A percentile compares a stretch with the other conserved stretches of the same genome.
These are phyloP conservation scores for Epinephelus awoara DNA, from an alignment of 2,797 vertebrate genomes.

Conservation along the genomic window DNA sequence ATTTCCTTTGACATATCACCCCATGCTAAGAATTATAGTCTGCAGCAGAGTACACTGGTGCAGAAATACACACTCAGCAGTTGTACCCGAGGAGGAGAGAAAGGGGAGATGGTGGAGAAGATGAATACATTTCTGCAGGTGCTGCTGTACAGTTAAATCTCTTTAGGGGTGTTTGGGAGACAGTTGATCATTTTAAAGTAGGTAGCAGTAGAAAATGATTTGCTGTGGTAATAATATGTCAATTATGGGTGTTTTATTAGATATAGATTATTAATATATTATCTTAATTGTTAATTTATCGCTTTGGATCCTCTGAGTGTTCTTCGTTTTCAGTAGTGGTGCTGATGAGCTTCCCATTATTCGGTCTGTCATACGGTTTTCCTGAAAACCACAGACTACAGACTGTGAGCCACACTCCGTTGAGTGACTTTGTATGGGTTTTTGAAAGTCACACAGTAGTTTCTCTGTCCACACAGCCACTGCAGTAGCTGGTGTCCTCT, in stretches of 20 bases:
- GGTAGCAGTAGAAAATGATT: background rate
- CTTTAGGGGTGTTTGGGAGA: constrained; percentile 3
- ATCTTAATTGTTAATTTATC: constrained; percentile 4
- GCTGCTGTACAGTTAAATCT: constrained; percentile 10
- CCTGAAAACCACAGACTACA: constrained; percentile 49
- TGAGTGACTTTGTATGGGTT: constrained; percentile 64
- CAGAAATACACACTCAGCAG: constrained; percentile 65
- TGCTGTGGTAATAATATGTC: background rate
- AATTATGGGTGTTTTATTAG: background rate
- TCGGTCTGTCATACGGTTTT: constrained; percentile 61
- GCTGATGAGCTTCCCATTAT: constrained; percentile 48
- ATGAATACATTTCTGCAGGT: constrained; percentile 38
- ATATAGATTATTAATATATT: background rate
- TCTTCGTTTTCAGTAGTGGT: constrained; percentile 29
- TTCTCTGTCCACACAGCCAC: constrained; percentile 66
- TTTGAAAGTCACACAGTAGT: constrained; percentile 74
- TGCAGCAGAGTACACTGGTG: constrained; percentile 58
- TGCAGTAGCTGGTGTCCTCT: constrained; percentile 73
- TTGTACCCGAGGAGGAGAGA: constrained; percentile 23
- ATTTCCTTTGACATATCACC: constrained; percentile 73
- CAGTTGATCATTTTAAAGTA: background rate
- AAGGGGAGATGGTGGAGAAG: constrained; percentile 19
- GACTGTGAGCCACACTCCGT: constrained; percentile 58
- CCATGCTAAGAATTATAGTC: constrained; percentile 65
- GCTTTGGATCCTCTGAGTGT: constrained; percentile 16